These are phyloP conservation scores for Caenorhabditis inopinata DNA, from an alignment of 1,140 invertebrate genomes.

Conservation along the genomic window DNA sequence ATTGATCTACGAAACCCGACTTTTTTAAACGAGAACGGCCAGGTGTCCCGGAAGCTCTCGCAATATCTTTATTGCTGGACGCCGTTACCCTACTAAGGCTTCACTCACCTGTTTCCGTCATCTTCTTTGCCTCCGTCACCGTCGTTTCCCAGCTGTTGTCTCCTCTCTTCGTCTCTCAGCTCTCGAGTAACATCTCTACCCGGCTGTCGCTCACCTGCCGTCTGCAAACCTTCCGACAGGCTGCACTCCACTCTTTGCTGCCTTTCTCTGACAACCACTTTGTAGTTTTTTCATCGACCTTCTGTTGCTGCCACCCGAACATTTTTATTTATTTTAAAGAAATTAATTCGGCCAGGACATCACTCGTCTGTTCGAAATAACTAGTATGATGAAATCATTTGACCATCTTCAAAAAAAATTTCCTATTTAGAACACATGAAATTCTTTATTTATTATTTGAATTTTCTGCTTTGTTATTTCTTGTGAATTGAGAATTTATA, in stretches of 20 bases:
- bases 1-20: background rate
- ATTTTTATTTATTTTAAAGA: too few relatives aligned
- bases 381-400: too few relatives aligned
- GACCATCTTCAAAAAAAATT: too few relatives aligned
- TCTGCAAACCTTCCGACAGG: background rate
- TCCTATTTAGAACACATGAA: too few relatives aligned
- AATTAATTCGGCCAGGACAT: too few relatives aligned
- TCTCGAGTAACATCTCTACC: background rate
- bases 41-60: conserved; percentile 12
- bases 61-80: background rate
- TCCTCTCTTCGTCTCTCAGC: conserved; percentile 16
- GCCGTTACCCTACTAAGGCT: background rate
- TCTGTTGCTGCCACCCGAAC: background rate
- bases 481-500: too few relatives aligned
- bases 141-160: background rate
- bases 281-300: background rate
- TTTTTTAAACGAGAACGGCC: background rate
- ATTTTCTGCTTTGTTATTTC: too few relatives aligned
- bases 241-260: background rate
- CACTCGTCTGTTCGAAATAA: too few relatives aligned
- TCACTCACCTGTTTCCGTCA: conserved; percentile 30
- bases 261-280: background rate
- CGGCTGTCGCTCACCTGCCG: conserved; percentile 1
- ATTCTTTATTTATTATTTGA: too few relatives aligned
- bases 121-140: background rate